Evolutionary conservation across 2,888 invertebrate genomes (phyloP), one percentile per base, ranked within the genome.

Genomic region (Yponomeuta evonymella): DNA sequence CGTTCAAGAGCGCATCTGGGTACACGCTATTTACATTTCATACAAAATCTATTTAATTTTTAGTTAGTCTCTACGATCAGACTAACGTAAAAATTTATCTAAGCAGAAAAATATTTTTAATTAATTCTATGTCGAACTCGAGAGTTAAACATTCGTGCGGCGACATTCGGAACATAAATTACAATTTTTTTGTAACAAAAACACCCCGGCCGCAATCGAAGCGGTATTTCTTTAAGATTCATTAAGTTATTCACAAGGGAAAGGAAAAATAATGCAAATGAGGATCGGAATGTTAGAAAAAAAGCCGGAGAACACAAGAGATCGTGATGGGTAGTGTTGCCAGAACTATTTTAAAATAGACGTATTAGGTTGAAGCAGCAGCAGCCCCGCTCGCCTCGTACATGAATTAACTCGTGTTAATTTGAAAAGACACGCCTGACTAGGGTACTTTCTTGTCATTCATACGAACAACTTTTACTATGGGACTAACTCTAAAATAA

Each of bases 181-280:
- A 75, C 15, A 58, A 72, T 71, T 70, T 74, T 43, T 71, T 75
- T 72, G 72, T 66, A 73, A 75, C 75, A 76, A 74, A 75, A 77
- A 75, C 63, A 67, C 71, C 75, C 72, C 75, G 74, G 73, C 70
- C 70, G 43, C 80, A 83, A 79, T 79, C 78, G 79, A 80, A 83
- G 75, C 82, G 77, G 85, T 83, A 85, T 89, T 89, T 85, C 85
- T 86, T 58, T 84, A 85, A 88, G 87, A 90, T 89, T 88, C 88
- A 85, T 89, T 90, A 90, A 90, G 87, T 89, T 91, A 92, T 92
- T 92, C 91, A 90, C 87, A 78, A 85, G 90, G 90, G 89, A 88
- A 79, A 78, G 77, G 84, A 87, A 88, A 89, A 89, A 86, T 84
- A 84, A 92, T 92, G 91, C 82, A 92, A 91, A 91, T 91, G 82